These are phyloP conservation scores for Ancistrus triradiatus DNA, from an alignment of 2,113 vertebrate species.

Conservation along the genomic window DNA sequence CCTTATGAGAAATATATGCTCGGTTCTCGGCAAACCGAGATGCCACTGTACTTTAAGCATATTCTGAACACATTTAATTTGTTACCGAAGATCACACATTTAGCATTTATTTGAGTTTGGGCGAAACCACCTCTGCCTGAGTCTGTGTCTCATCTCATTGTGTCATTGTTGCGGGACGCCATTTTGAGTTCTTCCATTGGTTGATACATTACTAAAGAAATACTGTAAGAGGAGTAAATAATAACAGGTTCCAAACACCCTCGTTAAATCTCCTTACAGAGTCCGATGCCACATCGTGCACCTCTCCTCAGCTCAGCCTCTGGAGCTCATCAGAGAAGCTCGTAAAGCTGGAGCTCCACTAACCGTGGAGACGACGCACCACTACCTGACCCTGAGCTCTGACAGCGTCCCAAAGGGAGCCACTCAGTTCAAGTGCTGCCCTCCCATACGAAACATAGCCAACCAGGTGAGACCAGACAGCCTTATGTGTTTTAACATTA, in stretches of 20 bases:
- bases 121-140: too few relatives aligned
- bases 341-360: slow-evolving; percentile 69
- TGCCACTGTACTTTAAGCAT: too few relatives aligned
- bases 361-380: slow-evolving; percentile 78
- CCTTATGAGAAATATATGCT: too few relatives aligned
- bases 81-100: too few relatives aligned
- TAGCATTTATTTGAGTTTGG: too few relatives aligned
- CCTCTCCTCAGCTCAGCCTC: slow-evolving; percentile 71
- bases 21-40: too few relatives aligned
- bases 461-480: slow-evolving; percentile 61
- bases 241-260: neutral
- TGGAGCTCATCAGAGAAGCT: slow-evolving; percentile 68
- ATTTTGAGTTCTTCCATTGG: too few relatives aligned
- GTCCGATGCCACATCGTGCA: slow-evolving; percentile 78
- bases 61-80: too few relatives aligned
- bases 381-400: slow-evolving; percentile 74
- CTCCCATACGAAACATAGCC: slow-evolving; percentile 66
- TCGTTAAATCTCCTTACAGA: slow-evolving; percentile 47
- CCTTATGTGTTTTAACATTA: neutral
- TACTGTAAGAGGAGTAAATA: neutral
- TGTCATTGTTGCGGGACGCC: too few relatives aligned
- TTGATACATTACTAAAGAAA: too few relatives aligned
- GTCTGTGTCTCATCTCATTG: too few relatives aligned
- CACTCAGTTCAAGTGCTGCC: slow-evolving; percentile 81
- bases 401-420: slow-evolving; percentile 70